Evolutionary conservation across 2,888 invertebrate genomes (phyloP), one percentile per base, ranked within the genome.

Genomic region (Lithophane leautieri): DNA sequence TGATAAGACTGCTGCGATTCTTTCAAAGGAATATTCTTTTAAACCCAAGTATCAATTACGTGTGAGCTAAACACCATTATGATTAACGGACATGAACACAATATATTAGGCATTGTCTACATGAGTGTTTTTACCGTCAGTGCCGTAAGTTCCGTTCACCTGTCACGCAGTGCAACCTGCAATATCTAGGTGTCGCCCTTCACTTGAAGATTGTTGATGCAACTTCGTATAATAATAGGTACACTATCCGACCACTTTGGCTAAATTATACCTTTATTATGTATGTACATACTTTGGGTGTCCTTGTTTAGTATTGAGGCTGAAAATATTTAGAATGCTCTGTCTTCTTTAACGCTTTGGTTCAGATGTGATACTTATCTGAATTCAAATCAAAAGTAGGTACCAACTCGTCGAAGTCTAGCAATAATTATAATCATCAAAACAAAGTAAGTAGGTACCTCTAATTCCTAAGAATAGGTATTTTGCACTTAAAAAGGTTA

Each of bases 121-220:
- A 74, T 54, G 63, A 58, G 58, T 40, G 62, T 77, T 42, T 67
- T 60, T 61, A 70, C 40, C 40, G 70, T 14, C 75, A 76, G 78
- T 80, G 76, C 63, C 60, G 89, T 87, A 89, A 90, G 89, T 89
- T 91, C 91, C 90, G 90, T 86, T 91, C 90, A 87, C 90, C 82
- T 81, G 81, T 85, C 82, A 83, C 90, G 88, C 89, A 88, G 86
- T 90, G 90, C 90, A 92, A 90, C 91, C 88, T 90, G 90, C 90
- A 93, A 93, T 93, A 93, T 91, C 88, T 89, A 88, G 68, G 74
- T 86, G 86, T 84, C 88, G 93, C 89, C 94, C 94, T 94, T 94
- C 93, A 92, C 92, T 90, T 70, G 74, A 76, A 86, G 76, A 86
- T 85, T 81, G 81, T 82, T 90, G 88, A 87, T 89, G 90, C 91